phyloP scores from a whole-genome alignment of 2,888 invertebrate genomes.

The Melanophora roralis region DNA sequence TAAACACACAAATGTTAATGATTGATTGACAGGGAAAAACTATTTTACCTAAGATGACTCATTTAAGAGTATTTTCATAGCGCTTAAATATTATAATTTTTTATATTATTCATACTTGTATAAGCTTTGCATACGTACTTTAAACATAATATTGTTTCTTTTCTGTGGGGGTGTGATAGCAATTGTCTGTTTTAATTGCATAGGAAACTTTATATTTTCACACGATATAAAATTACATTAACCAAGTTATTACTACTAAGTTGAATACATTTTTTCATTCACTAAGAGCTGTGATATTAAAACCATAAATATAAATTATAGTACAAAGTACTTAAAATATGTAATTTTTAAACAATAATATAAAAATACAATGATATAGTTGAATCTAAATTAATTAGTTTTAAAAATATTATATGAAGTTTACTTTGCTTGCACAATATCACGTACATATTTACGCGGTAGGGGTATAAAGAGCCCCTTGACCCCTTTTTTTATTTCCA shows the following conservation, averaged over 20 bases:
- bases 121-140: slow-evolving; percentile 2
- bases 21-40: background rate
- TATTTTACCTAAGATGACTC: slow-evolving; percentile 6
- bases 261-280: no score
- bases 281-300: background rate
- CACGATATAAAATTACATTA: slow-evolving; percentile 60
- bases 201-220: slow-evolving; percentile 58
- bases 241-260: slow-evolving; percentile 1
- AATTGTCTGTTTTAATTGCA: slow-evolving; percentile 18
- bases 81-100: background rate
- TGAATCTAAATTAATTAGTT: no score
- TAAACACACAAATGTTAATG: no score
- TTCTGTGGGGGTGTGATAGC: slow-evolving; percentile 35
- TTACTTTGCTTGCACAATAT: no score
- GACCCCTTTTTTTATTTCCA: no score
- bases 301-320: slow-evolving; percentile 18
- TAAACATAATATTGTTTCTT: background rate
- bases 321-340: slow-evolving; percentile 18
- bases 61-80: slow-evolving; percentile 13
- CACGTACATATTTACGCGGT: no score
- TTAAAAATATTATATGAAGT: no score
- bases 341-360: background rate
- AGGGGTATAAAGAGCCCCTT: no score
- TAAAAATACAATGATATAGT: no score
- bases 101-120: slow-evolving; percentile 13